These are phyloP conservation scores for Azorinus chamasolen DNA, from an alignment of 2,888 invertebrate genomes.

Conservation along the genomic window DNA sequence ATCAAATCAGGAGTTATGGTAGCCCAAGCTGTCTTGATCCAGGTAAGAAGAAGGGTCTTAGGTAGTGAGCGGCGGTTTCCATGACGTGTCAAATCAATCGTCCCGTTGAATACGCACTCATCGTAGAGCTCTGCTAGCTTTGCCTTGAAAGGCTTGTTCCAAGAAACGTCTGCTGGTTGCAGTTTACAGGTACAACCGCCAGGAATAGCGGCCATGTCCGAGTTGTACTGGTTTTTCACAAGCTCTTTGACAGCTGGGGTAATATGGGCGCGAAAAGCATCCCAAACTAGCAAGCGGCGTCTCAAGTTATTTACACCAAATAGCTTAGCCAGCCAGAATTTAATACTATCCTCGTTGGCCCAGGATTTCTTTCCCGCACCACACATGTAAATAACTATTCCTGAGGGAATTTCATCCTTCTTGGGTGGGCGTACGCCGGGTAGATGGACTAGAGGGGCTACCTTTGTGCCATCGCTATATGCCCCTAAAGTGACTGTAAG, in stretches of 20 bases:
- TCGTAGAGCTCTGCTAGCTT: no score
- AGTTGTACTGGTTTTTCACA: background rate
- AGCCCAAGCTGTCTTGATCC: background rate
- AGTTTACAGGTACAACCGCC: no score
- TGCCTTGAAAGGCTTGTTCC: background rate
- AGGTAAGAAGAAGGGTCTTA: background rate
- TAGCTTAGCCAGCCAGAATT: background rate
- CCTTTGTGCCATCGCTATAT: conserved; percentile 26
- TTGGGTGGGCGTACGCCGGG: conserved; percentile 17
- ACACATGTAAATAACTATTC: background rate
- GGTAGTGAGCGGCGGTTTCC: conserved; percentile 1
- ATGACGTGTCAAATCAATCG: background rate
- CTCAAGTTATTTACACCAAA: background rate
- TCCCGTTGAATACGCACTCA: background rate
- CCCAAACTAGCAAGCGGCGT: no score
- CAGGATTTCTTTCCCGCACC: no score
- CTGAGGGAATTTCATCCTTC: background rate
- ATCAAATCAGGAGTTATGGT: background rate
- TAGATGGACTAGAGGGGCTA: conserved; percentile 23
- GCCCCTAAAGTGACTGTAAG: background rate
- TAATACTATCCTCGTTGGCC: background rate
- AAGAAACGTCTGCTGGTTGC: background rate
- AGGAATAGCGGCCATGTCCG: conserved; percentile 5
- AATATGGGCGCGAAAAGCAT: conserved; percentile 29
- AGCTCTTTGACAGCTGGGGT: conserved; percentile 11